phyloP scores from a whole-genome alignment of 2,888 invertebrate species.

The Sabatieria punctata region DNA sequence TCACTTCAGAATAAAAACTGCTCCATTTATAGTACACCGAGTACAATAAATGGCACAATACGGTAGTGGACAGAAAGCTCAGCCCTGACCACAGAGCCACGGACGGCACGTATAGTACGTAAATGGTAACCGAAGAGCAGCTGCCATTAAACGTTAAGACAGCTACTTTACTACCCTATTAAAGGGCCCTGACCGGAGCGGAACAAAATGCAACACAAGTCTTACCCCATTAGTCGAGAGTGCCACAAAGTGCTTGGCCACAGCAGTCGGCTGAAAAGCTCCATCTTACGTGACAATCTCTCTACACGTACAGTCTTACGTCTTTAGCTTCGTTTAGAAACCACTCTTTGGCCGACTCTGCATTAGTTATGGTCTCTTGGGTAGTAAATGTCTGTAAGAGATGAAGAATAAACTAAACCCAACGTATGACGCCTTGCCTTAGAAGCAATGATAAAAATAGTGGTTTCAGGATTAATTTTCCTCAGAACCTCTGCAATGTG shows the following conservation, averaged over 20 bases:
- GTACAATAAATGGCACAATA: too few relatives aligned
- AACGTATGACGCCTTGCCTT: constrained; percentile 43
- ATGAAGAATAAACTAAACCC: not conserved
- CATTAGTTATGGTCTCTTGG: constrained; percentile 95
- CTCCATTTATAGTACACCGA: too few relatives aligned
- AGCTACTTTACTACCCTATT: too few relatives aligned
- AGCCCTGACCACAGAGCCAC: too few relatives aligned
- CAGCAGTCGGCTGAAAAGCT: constrained; percentile 40
- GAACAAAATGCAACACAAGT: constrained; percentile 9
- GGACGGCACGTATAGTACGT: too few relatives aligned
- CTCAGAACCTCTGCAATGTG: constrained; percentile 85
- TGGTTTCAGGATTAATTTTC: constrained; percentile 72
- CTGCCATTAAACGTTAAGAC: too few relatives aligned
- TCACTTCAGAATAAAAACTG: too few relatives aligned
- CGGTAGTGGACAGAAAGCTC: too few relatives aligned
- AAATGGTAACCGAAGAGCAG: too few relatives aligned
- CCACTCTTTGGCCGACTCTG: constrained; percentile 92
- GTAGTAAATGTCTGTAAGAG: constrained; percentile 87
- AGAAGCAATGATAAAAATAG: constrained; percentile 92
- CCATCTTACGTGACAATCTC: not conserved
- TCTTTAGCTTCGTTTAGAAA: constrained; percentile 66
- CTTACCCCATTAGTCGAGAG: constrained; percentile 69
- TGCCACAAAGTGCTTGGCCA: constrained; percentile 95
- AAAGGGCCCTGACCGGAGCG: too few relatives aligned
- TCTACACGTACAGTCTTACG: constrained; percentile 39